These are phyloP conservation scores for Nothocercus nigrocapillus DNA, from an alignment of 2,113 vertebrate genomes.

Conservation along the genomic window DNA sequence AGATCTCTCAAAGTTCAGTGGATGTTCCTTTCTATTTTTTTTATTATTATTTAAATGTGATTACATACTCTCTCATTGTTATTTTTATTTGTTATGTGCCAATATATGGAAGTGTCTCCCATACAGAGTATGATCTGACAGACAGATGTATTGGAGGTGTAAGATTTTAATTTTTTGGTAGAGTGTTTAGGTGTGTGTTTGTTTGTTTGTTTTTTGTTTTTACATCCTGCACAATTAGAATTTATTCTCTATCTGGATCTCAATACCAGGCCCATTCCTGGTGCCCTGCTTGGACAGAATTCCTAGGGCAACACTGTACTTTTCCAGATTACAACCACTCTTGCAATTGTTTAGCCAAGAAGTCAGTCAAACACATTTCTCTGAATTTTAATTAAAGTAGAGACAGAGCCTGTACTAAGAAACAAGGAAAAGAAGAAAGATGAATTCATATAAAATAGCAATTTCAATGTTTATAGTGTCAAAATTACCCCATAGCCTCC, in stretches of 20 bases:
- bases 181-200: not conserved
- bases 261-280: not conserved
- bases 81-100: not conserved
- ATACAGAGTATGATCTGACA: not conserved
- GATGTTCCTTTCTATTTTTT: not conserved
- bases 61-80: not conserved
- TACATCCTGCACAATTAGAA: not conserved
- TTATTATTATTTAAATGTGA: conserved; percentile 3
- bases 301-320: not conserved
- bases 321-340: not conserved
- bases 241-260: conserved; percentile 16
- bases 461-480: not conserved
- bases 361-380: not conserved
- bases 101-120: not conserved
- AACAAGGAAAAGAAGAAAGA: not conserved
- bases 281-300: not conserved
- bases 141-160: not conserved
- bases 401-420: not conserved
- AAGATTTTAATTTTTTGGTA: not conserved
- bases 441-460: not conserved
- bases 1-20: not conserved
- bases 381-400: not conserved
- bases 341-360: not conserved
- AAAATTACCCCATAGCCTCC: not conserved
- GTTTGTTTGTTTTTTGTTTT: not conserved